Percentiles rank a stretch among this genome's conserved stretches.
Evolutionary conservation across 1,140 invertebrate genomes (phyloP).

Genomic region (Listronotus bonariensis): DNA sequence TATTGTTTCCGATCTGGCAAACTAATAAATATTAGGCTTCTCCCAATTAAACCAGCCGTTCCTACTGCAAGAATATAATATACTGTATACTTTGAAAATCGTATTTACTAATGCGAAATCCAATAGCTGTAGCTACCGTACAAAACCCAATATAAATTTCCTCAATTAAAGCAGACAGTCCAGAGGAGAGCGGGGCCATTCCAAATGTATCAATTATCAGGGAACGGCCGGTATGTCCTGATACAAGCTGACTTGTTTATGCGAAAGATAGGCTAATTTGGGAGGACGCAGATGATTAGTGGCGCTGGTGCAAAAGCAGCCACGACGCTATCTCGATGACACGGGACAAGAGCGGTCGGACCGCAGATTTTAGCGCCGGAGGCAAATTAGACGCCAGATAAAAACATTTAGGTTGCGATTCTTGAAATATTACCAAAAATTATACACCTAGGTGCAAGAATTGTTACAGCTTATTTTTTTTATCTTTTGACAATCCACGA

Average conservation of each 20-base stretch:
- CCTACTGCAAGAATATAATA: too few species aligned
- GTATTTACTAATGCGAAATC: not conserved
- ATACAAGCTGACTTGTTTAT: conserved; percentile 49
- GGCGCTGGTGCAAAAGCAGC: conserved; percentile 19
- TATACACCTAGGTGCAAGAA: too few species aligned
- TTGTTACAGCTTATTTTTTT: too few species aligned
- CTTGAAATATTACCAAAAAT: too few species aligned
- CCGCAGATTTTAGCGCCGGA: too few species aligned
- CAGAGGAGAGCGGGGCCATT: conserved; percentile 27
- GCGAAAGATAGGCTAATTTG: conserved; percentile 51
- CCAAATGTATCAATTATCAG: conserved; percentile 48
- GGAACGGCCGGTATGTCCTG: conserved; percentile 43
- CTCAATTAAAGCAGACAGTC: not conserved
- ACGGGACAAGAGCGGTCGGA: conserved; percentile 1
- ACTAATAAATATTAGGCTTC: too few species aligned
- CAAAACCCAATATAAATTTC: not conserved
- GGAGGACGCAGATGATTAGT: conserved; percentile 47
- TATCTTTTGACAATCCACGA: too few species aligned
- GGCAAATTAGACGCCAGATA: too few species aligned
- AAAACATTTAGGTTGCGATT: too few species aligned
- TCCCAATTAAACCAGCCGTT: too few species aligned
- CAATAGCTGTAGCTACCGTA: not conserved
- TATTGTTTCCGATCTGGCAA: too few species aligned
- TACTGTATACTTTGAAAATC: too few species aligned
- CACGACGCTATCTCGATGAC: conserved; percentile 23